Conservation (phyloP, 37 sponge, comb jelly and placozoan genomes). For the Agelas oroides region DNA sequence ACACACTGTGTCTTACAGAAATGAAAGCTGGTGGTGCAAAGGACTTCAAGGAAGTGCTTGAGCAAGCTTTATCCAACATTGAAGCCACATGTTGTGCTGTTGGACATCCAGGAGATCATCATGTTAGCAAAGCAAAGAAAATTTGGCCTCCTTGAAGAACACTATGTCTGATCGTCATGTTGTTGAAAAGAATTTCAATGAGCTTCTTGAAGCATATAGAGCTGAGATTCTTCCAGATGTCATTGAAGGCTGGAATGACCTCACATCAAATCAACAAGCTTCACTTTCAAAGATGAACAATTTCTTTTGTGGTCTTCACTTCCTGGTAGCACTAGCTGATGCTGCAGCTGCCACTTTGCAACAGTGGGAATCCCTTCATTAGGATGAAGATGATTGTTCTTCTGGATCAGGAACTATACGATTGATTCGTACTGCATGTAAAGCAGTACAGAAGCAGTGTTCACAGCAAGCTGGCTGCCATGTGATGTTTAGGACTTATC, state of each 20-base stretch:
- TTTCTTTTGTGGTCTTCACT: constrained; percentile 71
- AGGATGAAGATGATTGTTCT: not conserved
- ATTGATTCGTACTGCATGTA: constrained; percentile 59
- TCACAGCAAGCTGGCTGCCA: constrained; percentile 42
- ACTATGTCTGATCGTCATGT: constrained; percentile 73
- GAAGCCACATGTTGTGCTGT: not conserved
- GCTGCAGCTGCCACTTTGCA: constrained; percentile 28
- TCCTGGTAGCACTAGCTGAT: constrained; percentile 62
- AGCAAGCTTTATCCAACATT: no score
- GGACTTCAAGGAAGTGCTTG: no score
- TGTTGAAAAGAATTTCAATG: no score
- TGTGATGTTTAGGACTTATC: constrained; percentile 26
- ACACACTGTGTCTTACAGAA: not conserved
- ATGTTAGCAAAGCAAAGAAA: not conserved
- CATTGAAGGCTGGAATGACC: no score
- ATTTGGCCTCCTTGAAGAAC: constrained; percentile 37
- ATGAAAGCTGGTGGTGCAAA: not conserved
- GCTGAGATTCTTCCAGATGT: no score
- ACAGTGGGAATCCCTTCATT: constrained; percentile 35
- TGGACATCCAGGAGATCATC: no score
- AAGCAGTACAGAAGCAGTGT: constrained; percentile 57
- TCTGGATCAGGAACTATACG: constrained; percentile 38
- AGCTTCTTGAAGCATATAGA: no score
- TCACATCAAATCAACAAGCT: no score
- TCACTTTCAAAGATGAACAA: no score